Conservation (phyloP, 2,113 vertebrate genomes). For the Chaenocephalus aceratus region DNA sequence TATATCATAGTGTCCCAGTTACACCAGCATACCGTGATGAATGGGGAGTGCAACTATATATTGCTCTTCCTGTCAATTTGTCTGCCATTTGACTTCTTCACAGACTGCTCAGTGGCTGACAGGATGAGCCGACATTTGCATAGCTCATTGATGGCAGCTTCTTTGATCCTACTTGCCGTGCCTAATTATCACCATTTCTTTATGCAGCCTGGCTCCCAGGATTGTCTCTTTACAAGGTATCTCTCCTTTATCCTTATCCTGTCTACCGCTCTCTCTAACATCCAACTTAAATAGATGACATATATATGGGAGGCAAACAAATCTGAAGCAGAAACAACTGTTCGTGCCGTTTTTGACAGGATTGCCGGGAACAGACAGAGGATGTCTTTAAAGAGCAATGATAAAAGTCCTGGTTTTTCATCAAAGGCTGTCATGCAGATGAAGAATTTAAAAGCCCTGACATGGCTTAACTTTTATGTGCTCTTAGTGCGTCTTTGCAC, state of each 20-base stretch:
- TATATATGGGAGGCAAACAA: slow-evolving; percentile 40
- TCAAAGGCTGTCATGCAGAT: slow-evolving; percentile 64
- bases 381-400: slow-evolving; percentile 41
- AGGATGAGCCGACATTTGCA: slow-evolving; percentile 68
- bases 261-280: slow-evolving; percentile 42
- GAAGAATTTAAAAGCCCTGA: slow-evolving; percentile 53
- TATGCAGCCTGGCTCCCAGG: slow-evolving; percentile 46
- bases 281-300: slow-evolving; percentile 59
- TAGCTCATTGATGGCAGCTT: slow-evolving; percentile 69
- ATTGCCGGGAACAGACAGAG: slow-evolving; percentile 26
- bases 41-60: slow-evolving; percentile 15
- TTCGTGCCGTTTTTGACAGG: slow-evolving; percentile 31
- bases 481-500: slow-evolving; percentile 38
- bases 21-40: slow-evolving; percentile 35
- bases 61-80: slow-evolving; percentile 50
- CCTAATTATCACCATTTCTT: slow-evolving; percentile 74
- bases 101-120: slow-evolving; percentile 45
- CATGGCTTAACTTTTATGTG: slow-evolving; percentile 32
- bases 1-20: slow-evolving; percentile 36
- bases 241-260: slow-evolving; percentile 40
- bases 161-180: slow-evolving; percentile 70
- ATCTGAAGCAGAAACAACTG: slow-evolving; percentile 34
- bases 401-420: slow-evolving; percentile 55
- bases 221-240: slow-evolving; percentile 54
- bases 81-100: slow-evolving; percentile 53